A percentile compares a stretch with the other conserved stretches of the same genome.
phyloP scores from a whole-genome alignment of 2,888 invertebrate genomes.

The Eurois occulta region DNA sequence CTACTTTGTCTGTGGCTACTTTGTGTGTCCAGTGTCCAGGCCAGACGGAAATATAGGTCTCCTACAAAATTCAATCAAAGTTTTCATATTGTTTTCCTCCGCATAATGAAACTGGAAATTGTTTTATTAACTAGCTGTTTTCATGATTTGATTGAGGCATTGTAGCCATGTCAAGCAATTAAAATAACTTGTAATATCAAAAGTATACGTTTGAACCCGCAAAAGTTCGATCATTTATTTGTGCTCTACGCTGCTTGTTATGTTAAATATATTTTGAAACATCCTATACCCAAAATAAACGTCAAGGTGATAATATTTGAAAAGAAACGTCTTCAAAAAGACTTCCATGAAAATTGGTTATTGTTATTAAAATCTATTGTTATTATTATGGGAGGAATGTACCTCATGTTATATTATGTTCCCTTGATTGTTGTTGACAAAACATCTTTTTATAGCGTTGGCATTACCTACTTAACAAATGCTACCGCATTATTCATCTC shows the following conservation, averaged over 20 bases:
- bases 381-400: slow-evolving; percentile 36
- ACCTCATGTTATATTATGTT: slow-evolving; percentile 26
- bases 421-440: slow-evolving; percentile 52
- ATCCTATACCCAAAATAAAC: slow-evolving; percentile 27
- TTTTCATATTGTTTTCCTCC: slow-evolving; percentile 48
- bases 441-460: slow-evolving; percentile 65
- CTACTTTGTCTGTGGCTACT: slow-evolving; percentile 19
- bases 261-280: slow-evolving; percentile 37
- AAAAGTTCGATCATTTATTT: slow-evolving; percentile 19
- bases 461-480: slow-evolving; percentile 66
- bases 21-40: not conserved
- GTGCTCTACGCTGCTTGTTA: slow-evolving; percentile 9
- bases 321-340: slow-evolving; percentile 25
- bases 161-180: slow-evolving; percentile 16
- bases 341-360: slow-evolving; percentile 20
- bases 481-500: slow-evolving; percentile 65
- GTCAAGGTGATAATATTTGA: slow-evolving; percentile 17
- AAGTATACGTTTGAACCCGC: not conserved
- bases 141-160: slow-evolving; percentile 17
- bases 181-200: not conserved
- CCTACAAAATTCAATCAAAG: slow-evolving; percentile 58
- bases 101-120: slow-evolving; percentile 3
- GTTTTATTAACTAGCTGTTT: slow-evolving; percentile 15
- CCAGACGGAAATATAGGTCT: slow-evolving; percentile 65
- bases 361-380: slow-evolving; percentile 50